These are phyloP conservation scores for Pelobates cultripes DNA, from an alignment of 2,797 vertebrate genomes.

Conservation along the genomic window DNA sequence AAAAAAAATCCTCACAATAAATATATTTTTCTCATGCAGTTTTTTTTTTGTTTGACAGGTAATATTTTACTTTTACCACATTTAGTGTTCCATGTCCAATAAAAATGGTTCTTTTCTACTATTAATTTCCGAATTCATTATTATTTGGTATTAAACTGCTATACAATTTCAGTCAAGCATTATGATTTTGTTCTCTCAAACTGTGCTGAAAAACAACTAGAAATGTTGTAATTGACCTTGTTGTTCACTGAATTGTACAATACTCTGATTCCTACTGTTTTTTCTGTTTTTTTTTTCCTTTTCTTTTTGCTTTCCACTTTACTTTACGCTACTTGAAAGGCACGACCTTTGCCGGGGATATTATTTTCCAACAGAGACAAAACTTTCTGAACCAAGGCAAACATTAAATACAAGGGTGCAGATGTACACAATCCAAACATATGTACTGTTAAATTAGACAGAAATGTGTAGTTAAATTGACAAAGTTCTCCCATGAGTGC, in stretches of 20 bases:
- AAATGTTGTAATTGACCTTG: constrained; percentile 54
- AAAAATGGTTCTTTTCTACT: constrained; percentile 30
- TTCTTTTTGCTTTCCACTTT: constrained; percentile 40
- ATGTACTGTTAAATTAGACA: constrained; percentile 36
- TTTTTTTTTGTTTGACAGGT: neutral
- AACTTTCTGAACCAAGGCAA: constrained; percentile 38
- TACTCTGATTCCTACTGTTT: constrained; percentile 47
- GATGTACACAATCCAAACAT: constrained; percentile 34
- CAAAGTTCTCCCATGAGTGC: constrained; percentile 21
- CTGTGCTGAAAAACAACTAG: constrained; percentile 53
- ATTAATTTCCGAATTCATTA: constrained; percentile 33
- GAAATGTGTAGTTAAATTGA: constrained; percentile 30
- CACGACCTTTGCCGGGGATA: constrained; percentile 51
- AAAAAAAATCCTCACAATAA: no score
- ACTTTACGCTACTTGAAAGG: constrained; percentile 42
- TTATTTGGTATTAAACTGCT: constrained; percentile 38
- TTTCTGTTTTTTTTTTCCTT: no score
- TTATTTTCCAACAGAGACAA: constrained; percentile 50
- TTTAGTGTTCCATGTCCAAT: constrained; percentile 25
- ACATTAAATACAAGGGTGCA: constrained; percentile 46
- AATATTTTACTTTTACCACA: neutral
- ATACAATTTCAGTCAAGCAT: constrained; percentile 51
- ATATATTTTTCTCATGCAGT: no score
- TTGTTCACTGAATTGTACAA: constrained; percentile 51
- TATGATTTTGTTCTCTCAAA: constrained; percentile 52